Base-by-base conservation (phyloP, 2,888 invertebrate species). In the Drosophila tripunctata region DNA sequence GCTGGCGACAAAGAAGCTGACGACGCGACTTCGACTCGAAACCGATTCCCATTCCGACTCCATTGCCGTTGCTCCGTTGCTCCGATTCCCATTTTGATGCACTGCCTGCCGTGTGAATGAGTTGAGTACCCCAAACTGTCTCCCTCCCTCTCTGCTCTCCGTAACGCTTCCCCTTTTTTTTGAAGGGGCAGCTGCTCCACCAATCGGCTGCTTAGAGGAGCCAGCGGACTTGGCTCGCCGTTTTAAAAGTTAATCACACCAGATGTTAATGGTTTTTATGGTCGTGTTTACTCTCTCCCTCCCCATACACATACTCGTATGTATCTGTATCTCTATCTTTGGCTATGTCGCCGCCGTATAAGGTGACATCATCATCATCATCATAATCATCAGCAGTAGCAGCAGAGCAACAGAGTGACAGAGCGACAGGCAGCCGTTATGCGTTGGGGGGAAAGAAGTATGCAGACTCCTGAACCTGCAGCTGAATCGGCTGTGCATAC, bases 211-310 rank as follows among this genome's bases (percentile, higher is more conserved):
- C 63, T 77, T 79, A 76, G n/a, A n/a, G 71, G 61, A 80, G 65
- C 58, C 72, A 60, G 51, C 65, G 70, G 64, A 80, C 62, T 68
- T 75, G 40, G 47, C 63, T 67, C 61, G 72, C 60, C 67, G 63
- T 75, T 81, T 79, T 76, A 76, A 78, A 87, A 88, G 90, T 90
- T 89, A 90, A 90, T 90, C 89, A 87, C 80, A 79, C 89, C 90
- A 89, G 90, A 89, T 90, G 90, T 90, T 89, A 88, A 88, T 90
- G 89, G 86, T 78, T 89, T 89, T 89, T 87, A 89, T 87, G 87
- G 68, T 76, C 76, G 75, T 88, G 82, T 86, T 88, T 85, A 78
- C 81, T 75, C 22, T 35, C 24, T 14, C 14, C 36, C 6, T 19
- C 19, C n/a, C 27, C 15, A 27, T 38, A 6, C 19, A 19, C 19